Conservation (phyloP, 2,888 invertebrate genomes). For the Scrobipalpa costella region DNA sequence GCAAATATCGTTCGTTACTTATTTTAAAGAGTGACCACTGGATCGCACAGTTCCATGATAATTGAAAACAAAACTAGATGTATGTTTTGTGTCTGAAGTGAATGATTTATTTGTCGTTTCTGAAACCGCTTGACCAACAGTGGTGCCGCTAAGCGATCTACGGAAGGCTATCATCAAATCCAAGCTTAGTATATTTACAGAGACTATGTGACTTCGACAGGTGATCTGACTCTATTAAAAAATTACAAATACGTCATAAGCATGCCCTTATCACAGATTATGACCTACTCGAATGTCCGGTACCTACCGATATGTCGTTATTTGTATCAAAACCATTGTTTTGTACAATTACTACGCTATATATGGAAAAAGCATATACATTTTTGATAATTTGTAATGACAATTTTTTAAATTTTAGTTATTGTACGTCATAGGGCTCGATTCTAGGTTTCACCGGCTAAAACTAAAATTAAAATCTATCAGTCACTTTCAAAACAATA, state of each 20-base stretch:
- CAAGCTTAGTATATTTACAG: slow-evolving; percentile 64
- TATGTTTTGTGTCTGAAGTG: not conserved
- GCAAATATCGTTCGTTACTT: slow-evolving; percentile 55
- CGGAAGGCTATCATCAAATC: slow-evolving; percentile 73
- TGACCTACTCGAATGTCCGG: slow-evolving; percentile 64
- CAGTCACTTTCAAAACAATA: too few relatives aligned
- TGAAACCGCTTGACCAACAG: slow-evolving; percentile 48
- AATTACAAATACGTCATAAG: slow-evolving; percentile 70
- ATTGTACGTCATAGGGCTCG: too few relatives aligned
- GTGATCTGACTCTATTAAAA: slow-evolving; percentile 43
- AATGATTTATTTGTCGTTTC: slow-evolving; percentile 2
- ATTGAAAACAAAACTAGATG: slow-evolving; percentile 22
- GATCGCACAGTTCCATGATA: slow-evolving; percentile 53
- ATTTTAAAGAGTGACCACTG: slow-evolving; percentile 68
- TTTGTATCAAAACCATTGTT: slow-evolving; percentile 39
- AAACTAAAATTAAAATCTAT: too few relatives aligned
- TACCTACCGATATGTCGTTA: slow-evolving; percentile 71
- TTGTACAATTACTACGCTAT: slow-evolving; percentile 16
- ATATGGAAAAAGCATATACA: not conserved
- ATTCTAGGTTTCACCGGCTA: too few relatives aligned
- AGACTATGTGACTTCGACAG: slow-evolving; percentile 52
- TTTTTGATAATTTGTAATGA: not conserved
- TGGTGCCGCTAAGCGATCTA: slow-evolving; percentile 74
- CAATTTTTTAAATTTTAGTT: too few relatives aligned
- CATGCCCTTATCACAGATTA: slow-evolving; percentile 78